Evolutionary conservation across 2,888 invertebrate species (phyloP), one percentile per base, ranked within the genome.

Genomic region (Scotopteryx bipunctaria): DNA sequence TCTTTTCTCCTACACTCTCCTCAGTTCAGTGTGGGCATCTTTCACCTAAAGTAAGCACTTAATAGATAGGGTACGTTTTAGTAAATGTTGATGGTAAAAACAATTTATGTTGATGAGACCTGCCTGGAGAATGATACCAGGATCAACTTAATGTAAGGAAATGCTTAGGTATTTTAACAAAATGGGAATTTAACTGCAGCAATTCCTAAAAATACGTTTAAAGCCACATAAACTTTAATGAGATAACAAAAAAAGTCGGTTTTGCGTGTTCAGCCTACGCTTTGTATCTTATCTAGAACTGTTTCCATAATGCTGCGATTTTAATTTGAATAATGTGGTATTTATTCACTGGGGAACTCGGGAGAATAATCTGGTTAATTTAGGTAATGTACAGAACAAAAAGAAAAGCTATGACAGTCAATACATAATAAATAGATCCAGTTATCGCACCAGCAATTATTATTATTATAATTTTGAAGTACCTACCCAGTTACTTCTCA

Each of bases 241-340:
- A 68, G 68, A 59, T 68, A 50, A n/a, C n/a, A 59, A 66, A 68
- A 61, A 67, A 64, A 62, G 53, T 46, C 51, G 63, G 40, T 36
- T 61, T 58, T 49, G 57, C 60, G 64, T 40, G 32, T 49, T 64
- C 50, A 53, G 53, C 45, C 62, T 61, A 57, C 61, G 62, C 68
- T 69, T 63, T 66, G 59, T 66, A 69, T 73, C 59, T 57, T 59
- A 55, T 61, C 51, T 59, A 59, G 63, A 72, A 73, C 72, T 71
- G 65, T 72, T 74, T 75, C 70, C 67, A 69, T 75, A 72, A 73
- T 73, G 64, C 71, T 69, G 61, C 59, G 66, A 72, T 75, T 76
- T 73, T 72, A 71, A 78, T 79, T 74, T 78, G 70, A 79, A 77
- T 79, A 77, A 74, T 71, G 69, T 62, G 63, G 66, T 71, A 67